Percentiles rank a stretch among this genome's conserved stretches.
These are phyloP conservation scores for Lanius collurio DNA, from an alignment of 2,113 vertebrate genomes.

Conservation along the genomic window DNA sequence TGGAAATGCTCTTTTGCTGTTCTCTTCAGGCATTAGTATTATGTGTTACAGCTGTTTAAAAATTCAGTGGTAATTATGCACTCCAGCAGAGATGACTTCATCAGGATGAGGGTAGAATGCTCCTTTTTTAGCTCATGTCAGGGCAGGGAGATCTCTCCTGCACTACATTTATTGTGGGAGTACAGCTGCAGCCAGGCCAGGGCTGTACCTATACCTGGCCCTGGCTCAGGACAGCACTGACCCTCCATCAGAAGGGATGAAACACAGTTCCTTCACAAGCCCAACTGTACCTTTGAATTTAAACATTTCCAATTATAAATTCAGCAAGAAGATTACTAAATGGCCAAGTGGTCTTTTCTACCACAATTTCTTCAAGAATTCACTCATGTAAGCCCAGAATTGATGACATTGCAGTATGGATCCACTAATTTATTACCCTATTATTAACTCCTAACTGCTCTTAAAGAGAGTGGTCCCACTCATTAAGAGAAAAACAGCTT, in stretches of 20 bases:
- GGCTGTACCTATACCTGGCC: background rate
- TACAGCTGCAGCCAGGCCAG: background rate
- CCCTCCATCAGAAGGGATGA: background rate
- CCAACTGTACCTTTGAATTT: background rate
- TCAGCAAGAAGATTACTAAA: background rate
- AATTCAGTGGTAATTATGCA: conserved; percentile 41
- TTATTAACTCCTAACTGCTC: background rate
- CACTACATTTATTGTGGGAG: background rate
- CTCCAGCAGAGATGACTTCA: background rate
- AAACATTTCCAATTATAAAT: background rate
- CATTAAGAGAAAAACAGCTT: background rate
- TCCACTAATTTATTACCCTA: background rate
- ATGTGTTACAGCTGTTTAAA: conserved; percentile 45
- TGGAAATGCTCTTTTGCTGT: conserved; percentile 37
- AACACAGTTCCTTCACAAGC: background rate
- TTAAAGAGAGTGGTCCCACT: background rate
- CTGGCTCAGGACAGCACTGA: background rate
- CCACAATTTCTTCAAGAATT: background rate
- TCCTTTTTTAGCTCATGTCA: background rate
- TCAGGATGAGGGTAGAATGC: background rate
- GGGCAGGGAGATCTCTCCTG: background rate
- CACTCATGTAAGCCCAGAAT: background rate
- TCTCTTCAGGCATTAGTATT: conserved; percentile 25
- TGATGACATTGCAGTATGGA: background rate
- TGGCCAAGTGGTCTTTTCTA: background rate